Conservation (phyloP, 2,797 vertebrate species). For the Anabacerthia variegaticeps region DNA sequence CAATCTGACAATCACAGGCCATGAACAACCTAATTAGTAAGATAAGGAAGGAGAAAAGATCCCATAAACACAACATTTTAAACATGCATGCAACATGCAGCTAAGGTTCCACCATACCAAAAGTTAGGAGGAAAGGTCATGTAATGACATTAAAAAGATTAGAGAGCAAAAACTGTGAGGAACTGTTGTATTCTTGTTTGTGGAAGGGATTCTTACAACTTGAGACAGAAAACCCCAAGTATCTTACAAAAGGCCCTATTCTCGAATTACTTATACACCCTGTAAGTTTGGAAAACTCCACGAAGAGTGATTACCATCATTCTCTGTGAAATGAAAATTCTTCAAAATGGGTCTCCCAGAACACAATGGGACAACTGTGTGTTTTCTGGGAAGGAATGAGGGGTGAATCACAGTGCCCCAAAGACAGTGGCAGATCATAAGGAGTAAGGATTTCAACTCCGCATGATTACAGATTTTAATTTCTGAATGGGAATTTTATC, state of each 20-base stretch:
- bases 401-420: background rate
- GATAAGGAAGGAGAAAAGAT: background rate
- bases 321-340: background rate
- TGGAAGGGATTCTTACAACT: background rate
- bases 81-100: background rate
- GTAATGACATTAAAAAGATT: background rate
- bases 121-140: background rate
- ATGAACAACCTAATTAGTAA: constrained; percentile 33
- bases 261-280: background rate
- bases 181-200: background rate
- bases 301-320: background rate
- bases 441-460: background rate
- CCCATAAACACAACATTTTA: background rate
- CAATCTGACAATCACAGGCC: background rate
- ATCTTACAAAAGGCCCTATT: background rate
- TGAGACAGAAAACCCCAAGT: background rate
- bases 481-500: background rate
- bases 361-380: background rate
- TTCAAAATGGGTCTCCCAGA: background rate
- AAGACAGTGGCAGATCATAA: background rate
- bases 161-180: background rate
- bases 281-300: background rate
- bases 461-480: background rate
- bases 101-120: background rate
- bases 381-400: background rate